Evolutionary conservation across 2,888 invertebrate species (phyloP), one percentile per base, ranked within the genome.

Genomic region (Chrysodeixis includens): DNA sequence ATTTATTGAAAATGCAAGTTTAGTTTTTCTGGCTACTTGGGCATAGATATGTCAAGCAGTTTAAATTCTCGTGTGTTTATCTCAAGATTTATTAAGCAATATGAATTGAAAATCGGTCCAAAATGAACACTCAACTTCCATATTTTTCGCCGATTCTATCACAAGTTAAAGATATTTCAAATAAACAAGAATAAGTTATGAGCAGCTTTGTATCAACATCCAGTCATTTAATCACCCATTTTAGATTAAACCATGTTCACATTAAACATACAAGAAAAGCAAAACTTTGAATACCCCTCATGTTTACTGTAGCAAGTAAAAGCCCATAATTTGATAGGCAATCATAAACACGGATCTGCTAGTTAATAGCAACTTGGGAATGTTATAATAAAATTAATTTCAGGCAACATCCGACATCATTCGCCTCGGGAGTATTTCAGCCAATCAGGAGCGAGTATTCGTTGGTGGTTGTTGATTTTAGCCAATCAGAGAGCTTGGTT

Each of bases 311-410:
- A 16, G 35, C 64, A 16, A 62, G 62, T 65, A 79, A 76, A 73
- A 74, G 68, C 66, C 74, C 71, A 74, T 76, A 78, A 79, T 85
- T 82, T 68, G 58, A 83, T 81, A 74, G 61, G 54, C 62, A 69
- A 74, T 74, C 81, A 74, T 81, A 81, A 85, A 81, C 79, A 77
- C 53, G 52, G 58, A 69, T 67, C 49, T 71, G 67, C 66, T 61
- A 61, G 55, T 62, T 81, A 82, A 79, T 77, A 79, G 70, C 68
- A 56, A 64, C 18, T 44, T 35, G 70, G 44, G 57, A 56, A 56
- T 57, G 62, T 73, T 80, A 81, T 79, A 76, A 75, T 51, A 40
- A 76, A 82, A 77, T 82, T 76, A 79, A 80, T 82, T 81, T 78
- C 65, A 61, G 62, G 7, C 18, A 40, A 54, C 67, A 66, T 71